Evolutionary conservation across 2,888 invertebrate species (phyloP).

Genomic region (Scaptomyza cyrtandrae): DNA sequence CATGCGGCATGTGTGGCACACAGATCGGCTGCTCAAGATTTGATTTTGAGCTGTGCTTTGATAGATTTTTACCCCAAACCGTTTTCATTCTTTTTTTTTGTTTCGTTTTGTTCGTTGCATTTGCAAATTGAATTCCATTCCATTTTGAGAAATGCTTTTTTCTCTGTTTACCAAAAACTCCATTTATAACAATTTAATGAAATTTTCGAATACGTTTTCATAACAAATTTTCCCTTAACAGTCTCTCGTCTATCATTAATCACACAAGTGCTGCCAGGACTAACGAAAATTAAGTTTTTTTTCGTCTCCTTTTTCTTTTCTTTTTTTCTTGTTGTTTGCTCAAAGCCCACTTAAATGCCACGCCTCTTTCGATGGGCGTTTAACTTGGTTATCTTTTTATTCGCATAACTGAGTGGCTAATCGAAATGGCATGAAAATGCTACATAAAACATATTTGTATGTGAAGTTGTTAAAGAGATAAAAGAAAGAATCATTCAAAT

Average conservation of each 20-base stretch:
- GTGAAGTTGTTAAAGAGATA: not conserved
- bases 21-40: constrained; percentile 74
- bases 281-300: constrained; percentile 74
- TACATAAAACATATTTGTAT: not conserved
- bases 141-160: constrained; percentile 57
- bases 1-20: constrained; percentile 39
- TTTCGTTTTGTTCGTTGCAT: constrained; percentile 50
- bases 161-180: constrained; percentile 28
- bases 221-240: constrained; percentile 48
- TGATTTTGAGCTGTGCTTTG: constrained; percentile 69
- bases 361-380: constrained; percentile 18
- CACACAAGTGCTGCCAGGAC: constrained; percentile 59
- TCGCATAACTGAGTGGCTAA: not conserved
- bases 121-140: constrained; percentile 79
- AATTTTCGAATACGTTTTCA: constrained; percentile 78
- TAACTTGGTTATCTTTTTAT: constrained; percentile 7
- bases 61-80: constrained; percentile 61
- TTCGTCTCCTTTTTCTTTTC: constrained; percentile 16
- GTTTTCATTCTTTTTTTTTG: not conserved
- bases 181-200: constrained; percentile 81
- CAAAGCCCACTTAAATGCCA: not conserved
- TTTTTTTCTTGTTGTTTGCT: constrained; percentile 3
- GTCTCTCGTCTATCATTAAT: constrained; percentile 57
- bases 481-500: no score
- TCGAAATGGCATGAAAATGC: not conserved